Base-by-base conservation (phyloP, 1,140 invertebrate species). In the Lasioglossum albipes region DNA sequence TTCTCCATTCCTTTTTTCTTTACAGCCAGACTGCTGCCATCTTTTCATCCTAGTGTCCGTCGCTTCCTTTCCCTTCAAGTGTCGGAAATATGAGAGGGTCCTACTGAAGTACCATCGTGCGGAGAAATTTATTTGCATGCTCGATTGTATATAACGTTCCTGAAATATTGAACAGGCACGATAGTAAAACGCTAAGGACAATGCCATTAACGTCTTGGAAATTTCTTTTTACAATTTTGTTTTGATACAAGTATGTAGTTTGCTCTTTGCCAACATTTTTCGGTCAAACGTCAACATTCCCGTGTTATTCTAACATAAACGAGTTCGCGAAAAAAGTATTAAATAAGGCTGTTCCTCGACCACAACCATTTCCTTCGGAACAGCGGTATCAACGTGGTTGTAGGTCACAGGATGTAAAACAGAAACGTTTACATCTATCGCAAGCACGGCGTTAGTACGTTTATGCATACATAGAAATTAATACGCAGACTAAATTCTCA, bases 1-100 rank as follows among this genome's bases (percentile, higher is more conserved):
- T 42, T 54, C 68, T 81, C 73, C 72, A 74, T 76, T 70, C 59
- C 64, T 61, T 71, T 65, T 69, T 81, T 59, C 67, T 68, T 71
- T 79, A 59, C 72, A 75, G 67, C 71, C 71, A 65, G 71, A 64
- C 59, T 31, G 49, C 74, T 76, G 71, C 59, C 36, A 74, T 78
- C 71, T 84, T 86, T 81, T 74, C 70, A 57, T 59, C 7, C 73
- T 41, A 41, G 27, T 52, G 18, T 45, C 65, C 64, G 52, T 65
- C 65, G 69, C 18, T 85, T 67, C 59, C 57, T 52, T 42, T 59
- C 42, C 65, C 42, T 77, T 67, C 41, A 18, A 67, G 49, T 59
- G 27, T 45, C 59, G n/a, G 45, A 79, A 72, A 79, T 72, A 79
- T 42, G 75, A 13, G 57, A 52, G 59, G 68, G 31, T 36, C 68